These are phyloP conservation scores for Synergus umbraculus DNA, from an alignment of 2,888 invertebrate genomes.

Conservation along the genomic window DNA sequence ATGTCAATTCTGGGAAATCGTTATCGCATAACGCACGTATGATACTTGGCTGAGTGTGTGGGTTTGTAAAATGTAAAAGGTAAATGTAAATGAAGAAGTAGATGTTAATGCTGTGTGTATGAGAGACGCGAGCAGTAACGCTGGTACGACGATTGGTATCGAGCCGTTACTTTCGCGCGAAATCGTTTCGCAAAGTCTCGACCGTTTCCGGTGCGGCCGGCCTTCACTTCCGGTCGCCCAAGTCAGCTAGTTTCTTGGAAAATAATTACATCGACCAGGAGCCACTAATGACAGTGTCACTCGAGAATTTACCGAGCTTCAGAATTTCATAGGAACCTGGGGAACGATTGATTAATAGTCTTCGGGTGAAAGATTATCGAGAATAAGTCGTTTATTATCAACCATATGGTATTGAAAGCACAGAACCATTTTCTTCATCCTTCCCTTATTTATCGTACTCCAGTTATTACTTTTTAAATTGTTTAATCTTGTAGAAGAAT, in stretches of 20 bases:
- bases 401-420: no score
- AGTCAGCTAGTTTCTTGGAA: slow-evolving; percentile 1
- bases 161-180: slow-evolving; percentile 52
- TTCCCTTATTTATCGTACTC: no score
- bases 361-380: background rate
- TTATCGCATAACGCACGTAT: slow-evolving; percentile 50
- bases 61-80: slow-evolving; percentile 22
- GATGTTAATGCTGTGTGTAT: background rate
- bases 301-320: background rate
- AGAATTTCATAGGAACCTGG: background rate
- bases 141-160: slow-evolving; percentile 40
- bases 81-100: background rate
- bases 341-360: background rate
- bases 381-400: no score
- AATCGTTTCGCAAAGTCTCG: slow-evolving; percentile 52
- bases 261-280: slow-evolving; percentile 8
- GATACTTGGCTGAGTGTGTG: slow-evolving; percentile 31
- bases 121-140: slow-evolving; percentile 32
- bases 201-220: slow-evolving; percentile 46
- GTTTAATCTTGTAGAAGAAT: no score
- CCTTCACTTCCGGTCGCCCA: slow-evolving; percentile 48
- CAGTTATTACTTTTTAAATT: no score
- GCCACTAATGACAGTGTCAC: slow-evolving; percentile 17
- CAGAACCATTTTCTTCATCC: no score
- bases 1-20: slow-evolving; percentile 58